Evolutionary conservation across 2,113 vertebrate genomes (phyloP).

Genomic region (Ciconia boyciana): DNA sequence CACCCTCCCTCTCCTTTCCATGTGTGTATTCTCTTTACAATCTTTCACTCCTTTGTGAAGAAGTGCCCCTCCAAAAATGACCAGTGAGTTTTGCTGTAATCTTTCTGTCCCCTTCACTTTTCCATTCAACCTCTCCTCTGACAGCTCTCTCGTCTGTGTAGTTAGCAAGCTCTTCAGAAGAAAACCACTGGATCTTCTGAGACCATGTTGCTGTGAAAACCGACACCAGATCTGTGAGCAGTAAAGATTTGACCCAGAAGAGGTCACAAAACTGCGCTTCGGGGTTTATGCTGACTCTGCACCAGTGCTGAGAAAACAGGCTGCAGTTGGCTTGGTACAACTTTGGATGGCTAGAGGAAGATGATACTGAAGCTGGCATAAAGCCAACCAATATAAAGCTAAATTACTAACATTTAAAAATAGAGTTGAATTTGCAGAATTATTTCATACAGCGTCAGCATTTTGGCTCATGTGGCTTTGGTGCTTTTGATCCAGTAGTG

Average conservation of each 20-base stretch:
- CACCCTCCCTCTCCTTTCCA: not conserved
- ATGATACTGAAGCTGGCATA: not conserved
- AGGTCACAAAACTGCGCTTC: not conserved
- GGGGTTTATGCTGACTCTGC: not conserved
- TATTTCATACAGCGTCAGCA: not conserved
- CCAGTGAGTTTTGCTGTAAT: not conserved
- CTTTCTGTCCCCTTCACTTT: not conserved
- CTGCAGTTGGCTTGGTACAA: not conserved
- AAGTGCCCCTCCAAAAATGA: not conserved
- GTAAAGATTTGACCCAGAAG: not conserved
- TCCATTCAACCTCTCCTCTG: not conserved
- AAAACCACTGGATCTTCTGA: not conserved
- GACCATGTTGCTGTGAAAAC: not conserved
- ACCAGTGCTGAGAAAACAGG: not conserved
- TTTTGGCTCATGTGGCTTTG: not conserved
- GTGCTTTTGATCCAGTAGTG: constrained; percentile 32
- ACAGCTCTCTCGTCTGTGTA: not conserved
- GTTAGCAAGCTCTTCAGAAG: not conserved
- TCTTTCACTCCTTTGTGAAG: not conserved
- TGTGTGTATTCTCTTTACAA: not conserved
- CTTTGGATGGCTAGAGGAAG: not conserved
- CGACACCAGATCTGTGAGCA: not conserved
- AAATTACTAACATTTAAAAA: not conserved
- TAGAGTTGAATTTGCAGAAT: not conserved
- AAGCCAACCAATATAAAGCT: not conserved